phyloP scores from a whole-genome alignment of 2,113 vertebrate species.

The Amia ocellicauda region DNA sequence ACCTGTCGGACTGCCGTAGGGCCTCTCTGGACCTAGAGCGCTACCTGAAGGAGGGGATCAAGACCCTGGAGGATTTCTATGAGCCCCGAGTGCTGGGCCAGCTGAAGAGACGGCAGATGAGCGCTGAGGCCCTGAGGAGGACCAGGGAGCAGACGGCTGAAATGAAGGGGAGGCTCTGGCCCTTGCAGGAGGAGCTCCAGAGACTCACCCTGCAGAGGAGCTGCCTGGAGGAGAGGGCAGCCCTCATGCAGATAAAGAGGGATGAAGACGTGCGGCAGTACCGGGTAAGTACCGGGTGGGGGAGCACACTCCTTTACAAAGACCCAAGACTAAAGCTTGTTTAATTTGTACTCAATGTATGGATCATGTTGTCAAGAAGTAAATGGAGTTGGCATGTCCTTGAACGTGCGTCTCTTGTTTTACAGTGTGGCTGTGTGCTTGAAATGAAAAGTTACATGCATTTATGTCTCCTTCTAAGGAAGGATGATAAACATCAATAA shows the following conservation, averaged over 20 bases:
- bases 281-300: constrained; percentile 82
- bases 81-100: constrained; percentile 81
- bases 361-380: too few relatives aligned
- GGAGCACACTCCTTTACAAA: too few relatives aligned
- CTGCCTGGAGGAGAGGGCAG: constrained; percentile 80
- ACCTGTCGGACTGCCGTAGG: constrained; percentile 71
- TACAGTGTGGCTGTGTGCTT: too few relatives aligned
- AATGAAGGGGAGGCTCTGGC: constrained; percentile 71
- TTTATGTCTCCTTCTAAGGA: too few relatives aligned
- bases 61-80: constrained; percentile 79
- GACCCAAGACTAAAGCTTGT: too few relatives aligned
- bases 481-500: too few relatives aligned
- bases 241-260: constrained; percentile 69
- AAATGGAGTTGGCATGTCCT: too few relatives aligned
- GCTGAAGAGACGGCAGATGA: constrained; percentile 72
- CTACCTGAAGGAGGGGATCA: constrained; percentile 75
- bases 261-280: constrained; percentile 77
- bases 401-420: too few relatives aligned
- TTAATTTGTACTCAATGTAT: too few relatives aligned
- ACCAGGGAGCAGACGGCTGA: constrained; percentile 73
- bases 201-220: constrained; percentile 70
- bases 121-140: constrained; percentile 63
- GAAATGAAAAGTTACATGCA: too few relatives aligned
- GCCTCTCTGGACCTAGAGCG: constrained; percentile 79
- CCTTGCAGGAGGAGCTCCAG: constrained; percentile 73